Evolutionary conservation across 2,797 vertebrate species (phyloP).

Genomic region (Pangasius krempfi): DNA sequence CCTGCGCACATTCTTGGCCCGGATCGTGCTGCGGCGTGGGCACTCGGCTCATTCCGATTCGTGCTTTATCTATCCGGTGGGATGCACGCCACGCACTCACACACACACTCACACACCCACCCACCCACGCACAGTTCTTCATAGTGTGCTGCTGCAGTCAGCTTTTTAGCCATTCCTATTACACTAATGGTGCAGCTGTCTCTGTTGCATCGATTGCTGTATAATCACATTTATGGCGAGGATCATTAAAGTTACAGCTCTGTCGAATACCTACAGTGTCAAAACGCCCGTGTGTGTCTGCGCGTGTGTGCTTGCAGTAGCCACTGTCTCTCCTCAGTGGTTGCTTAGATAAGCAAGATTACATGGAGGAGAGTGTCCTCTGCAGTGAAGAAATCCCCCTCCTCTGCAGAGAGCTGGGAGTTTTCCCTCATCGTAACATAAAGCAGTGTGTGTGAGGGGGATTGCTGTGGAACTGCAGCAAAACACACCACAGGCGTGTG

Average conservation of each 20-base stretch:
- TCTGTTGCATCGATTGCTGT: conserved; percentile 30
- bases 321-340: conserved; percentile 16
- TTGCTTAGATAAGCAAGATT: conserved; percentile 43
- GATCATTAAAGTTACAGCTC: conserved; percentile 15
- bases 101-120: not conserved
- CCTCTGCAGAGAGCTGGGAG: conserved; percentile 44
- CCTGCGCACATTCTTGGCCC: conserved; percentile 19
- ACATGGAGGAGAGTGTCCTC: conserved; percentile 30
- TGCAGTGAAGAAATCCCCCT: conserved; percentile 46
- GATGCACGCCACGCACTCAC: not conserved
- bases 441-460: conserved; percentile 13
- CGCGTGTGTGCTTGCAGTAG: conserved; percentile 19
- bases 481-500: not conserved
- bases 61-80: not conserved
- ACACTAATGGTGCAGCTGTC: conserved; percentile 39
- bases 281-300: not conserved
- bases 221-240: conserved; percentile 43
- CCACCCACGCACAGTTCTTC: not conserved
- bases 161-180: conserved; percentile 27
- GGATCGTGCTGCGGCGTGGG: conserved; percentile 1
- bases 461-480: conserved; percentile 22
- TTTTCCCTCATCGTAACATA: conserved; percentile 26
- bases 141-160: conserved; percentile 30
- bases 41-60: not conserved
- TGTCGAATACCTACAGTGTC: not conserved